Evolutionary conservation across 2,888 invertebrate genomes (phyloP).

Genomic region (Sepiola atlantica): DNA sequence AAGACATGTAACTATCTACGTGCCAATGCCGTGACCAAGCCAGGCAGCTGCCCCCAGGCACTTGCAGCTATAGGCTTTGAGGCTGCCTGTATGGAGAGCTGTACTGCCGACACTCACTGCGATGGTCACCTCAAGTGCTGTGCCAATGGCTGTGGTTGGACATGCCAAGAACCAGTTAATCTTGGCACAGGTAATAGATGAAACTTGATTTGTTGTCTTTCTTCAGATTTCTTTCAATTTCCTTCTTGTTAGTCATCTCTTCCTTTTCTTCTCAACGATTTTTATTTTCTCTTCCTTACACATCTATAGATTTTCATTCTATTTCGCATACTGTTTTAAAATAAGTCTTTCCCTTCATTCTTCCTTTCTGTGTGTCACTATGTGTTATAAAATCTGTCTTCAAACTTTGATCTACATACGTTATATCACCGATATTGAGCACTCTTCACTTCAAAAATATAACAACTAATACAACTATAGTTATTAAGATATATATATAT

Average conservation of each 20-base stretch:
- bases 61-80: constrained; percentile 58
- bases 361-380: no score
- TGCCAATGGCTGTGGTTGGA: constrained; percentile 66
- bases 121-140: constrained; percentile 73
- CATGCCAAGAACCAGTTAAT: constrained; percentile 60
- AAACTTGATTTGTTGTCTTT: neutral
- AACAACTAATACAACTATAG: no score
- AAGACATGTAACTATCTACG: constrained; percentile 41
- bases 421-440: no score
- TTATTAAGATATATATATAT: no score
- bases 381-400: no score
- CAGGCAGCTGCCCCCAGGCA: constrained; percentile 72
- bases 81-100: constrained; percentile 71
- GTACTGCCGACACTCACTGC: constrained; percentile 73
- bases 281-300: neutral
- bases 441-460: no score
- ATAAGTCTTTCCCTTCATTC: no score
- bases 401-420: no score
- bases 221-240: neutral
- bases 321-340: no score
- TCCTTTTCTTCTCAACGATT: neutral
- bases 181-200: constrained; percentile 41
- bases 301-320: no score
- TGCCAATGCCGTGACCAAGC: constrained; percentile 58
- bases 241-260: neutral